These are phyloP conservation scores for Uloborus diversus DNA, from an alignment of 1,140 invertebrate species.

Conservation along the genomic window DNA sequence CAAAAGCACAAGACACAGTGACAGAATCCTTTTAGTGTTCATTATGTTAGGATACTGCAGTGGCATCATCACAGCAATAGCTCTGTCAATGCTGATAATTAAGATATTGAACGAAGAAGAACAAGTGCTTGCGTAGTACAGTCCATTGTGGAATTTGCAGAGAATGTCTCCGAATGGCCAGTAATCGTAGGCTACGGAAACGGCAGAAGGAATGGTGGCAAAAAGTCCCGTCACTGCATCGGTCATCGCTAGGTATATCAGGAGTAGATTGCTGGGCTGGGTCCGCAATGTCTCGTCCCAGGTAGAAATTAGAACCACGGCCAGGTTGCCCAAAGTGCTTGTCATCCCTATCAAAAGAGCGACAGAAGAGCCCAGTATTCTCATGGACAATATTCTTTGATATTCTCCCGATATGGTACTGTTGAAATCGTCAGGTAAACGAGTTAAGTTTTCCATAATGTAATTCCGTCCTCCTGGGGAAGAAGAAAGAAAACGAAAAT, in stretches of 20 bases:
- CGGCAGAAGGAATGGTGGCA: conserved; percentile 15
- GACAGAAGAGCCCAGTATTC: neutral
- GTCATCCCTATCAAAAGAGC: neutral
- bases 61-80: conserved; percentile 31
- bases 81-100: conserved; percentile 35
- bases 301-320: neutral
- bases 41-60: conserved; percentile 17
- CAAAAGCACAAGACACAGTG: neutral
- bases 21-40: neutral
- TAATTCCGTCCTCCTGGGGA: too few relatives aligned
- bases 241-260: conserved; percentile 17
- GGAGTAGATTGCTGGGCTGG: conserved; percentile 15
- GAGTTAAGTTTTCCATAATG: too few relatives aligned
- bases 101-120: conserved; percentile 24
- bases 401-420: neutral
- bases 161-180: conserved; percentile 14
- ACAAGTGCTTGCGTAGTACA: conserved; percentile 9
- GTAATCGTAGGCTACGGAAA: conserved; percentile 9
- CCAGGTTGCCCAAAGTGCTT: neutral
- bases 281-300: conserved; percentile 4
- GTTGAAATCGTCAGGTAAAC: too few relatives aligned
- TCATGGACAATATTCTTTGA: neutral
- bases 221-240: conserved; percentile 26
- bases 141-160: neutral
- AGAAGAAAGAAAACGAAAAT: too few relatives aligned